phyloP scores from a whole-genome alignment of 2,888 invertebrate genomes.

The Sympetrum striolatum region DNA sequence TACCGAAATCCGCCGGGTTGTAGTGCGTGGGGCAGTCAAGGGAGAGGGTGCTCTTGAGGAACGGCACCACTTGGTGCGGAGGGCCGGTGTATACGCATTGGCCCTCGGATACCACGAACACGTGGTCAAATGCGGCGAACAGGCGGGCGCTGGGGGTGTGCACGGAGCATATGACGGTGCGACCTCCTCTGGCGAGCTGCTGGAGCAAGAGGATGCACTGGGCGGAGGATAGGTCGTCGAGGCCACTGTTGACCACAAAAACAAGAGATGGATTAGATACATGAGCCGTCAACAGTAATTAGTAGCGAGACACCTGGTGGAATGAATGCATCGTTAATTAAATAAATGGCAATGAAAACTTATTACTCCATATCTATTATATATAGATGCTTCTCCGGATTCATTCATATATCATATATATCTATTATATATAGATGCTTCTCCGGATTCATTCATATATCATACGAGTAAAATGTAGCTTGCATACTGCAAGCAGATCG shows the following conservation, averaged over 20 bases:
- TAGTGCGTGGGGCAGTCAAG: constrained; percentile 89
- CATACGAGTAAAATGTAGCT: too few species aligned
- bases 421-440: too few species aligned
- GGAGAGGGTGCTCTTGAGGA: constrained; percentile 73
- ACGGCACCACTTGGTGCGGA: constrained; percentile 80
- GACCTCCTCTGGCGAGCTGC: constrained; percentile 80
- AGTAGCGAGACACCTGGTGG: too few species aligned
- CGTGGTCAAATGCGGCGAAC: constrained; percentile 89
- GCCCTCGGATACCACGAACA: constrained; percentile 88
- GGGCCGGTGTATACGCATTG: constrained; percentile 90
- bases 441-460: too few species aligned
- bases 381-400: too few species aligned
- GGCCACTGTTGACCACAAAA: constrained; percentile 68
- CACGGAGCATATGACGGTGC: constrained; percentile 92
- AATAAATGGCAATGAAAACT: too few species aligned
- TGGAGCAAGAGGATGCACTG: constrained; percentile 89
- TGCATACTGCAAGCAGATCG: too few species aligned
- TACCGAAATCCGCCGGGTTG: constrained; percentile 96
- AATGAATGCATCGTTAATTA: too few species aligned
- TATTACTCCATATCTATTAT: too few species aligned
- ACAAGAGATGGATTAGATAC: too few species aligned
- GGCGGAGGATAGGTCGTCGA: constrained; percentile 89
- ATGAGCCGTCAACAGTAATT: too few species aligned
- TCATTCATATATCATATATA: too few species aligned
- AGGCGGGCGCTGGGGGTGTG: constrained; percentile 96